Evolutionary conservation across 2,888 invertebrate species (phyloP).

Genomic region (Phyllotreta cruciferae): DNA sequence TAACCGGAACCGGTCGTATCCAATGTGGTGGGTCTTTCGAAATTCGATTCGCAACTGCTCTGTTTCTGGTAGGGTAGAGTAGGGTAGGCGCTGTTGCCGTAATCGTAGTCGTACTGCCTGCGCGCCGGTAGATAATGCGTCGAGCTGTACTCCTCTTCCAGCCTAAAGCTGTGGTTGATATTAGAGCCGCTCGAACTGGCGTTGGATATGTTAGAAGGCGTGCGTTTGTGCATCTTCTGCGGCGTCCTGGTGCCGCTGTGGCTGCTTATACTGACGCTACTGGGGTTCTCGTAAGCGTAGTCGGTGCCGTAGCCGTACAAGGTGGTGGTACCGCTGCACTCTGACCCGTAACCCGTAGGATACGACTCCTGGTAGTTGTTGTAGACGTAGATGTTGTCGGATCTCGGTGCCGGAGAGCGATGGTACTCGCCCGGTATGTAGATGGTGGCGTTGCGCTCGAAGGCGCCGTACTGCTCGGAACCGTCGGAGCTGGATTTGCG

Average conservation of each 20-base stretch:
- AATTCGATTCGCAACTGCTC: slow-evolving; percentile 62
- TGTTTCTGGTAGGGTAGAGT: slow-evolving; percentile 55
- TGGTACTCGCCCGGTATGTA: slow-evolving; percentile 60
- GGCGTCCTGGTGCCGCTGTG: slow-evolving; percentile 58
- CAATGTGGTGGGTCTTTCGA: slow-evolving; percentile 69
- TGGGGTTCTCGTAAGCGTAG: slow-evolving; percentile 67
- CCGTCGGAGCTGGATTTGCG: slow-evolving; percentile 77
- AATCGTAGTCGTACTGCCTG: slow-evolving; percentile 55
- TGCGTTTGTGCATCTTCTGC: slow-evolving; percentile 71
- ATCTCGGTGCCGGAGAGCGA: slow-evolving; percentile 46
- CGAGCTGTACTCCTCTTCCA: slow-evolving; percentile 67
- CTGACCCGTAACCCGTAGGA: slow-evolving; percentile 54
- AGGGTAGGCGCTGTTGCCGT: slow-evolving; percentile 20
- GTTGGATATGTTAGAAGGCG: slow-evolving; percentile 78
- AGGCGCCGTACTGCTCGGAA: slow-evolving; percentile 63
- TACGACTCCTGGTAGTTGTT: slow-evolving; percentile 50
- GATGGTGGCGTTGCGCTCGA: slow-evolving; percentile 61
- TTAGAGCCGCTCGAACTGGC: slow-evolving; percentile 67
- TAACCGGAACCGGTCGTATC: slow-evolving; percentile 66
- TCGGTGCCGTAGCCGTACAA: slow-evolving; percentile 59
- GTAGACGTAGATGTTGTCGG: slow-evolving; percentile 47
- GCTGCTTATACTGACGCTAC: slow-evolving; percentile 61
- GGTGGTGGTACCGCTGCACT: slow-evolving; percentile 57
- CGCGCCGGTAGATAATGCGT: slow-evolving; percentile 59
- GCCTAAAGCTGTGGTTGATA: slow-evolving; percentile 68